Conservation (phyloP, 2,113 vertebrate species). For the Chlorocebus sabaeus region DNA sequence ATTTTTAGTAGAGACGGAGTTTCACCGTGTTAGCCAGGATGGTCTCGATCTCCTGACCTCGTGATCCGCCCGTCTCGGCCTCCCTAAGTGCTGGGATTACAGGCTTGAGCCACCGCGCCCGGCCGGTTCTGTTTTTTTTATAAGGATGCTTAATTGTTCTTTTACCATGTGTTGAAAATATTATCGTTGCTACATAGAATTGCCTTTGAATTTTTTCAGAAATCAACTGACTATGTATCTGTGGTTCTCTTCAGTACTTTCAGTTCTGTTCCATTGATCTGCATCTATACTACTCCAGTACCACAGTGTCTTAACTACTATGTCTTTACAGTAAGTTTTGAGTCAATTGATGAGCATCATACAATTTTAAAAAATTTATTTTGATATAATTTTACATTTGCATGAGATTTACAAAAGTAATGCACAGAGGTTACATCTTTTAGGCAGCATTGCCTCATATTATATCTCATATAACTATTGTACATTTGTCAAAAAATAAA, state of each 20-base stretch:
- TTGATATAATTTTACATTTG: not conserved
- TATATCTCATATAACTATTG: not conserved
- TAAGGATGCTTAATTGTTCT: not conserved
- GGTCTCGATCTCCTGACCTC: too few species aligned
- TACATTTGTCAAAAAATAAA: not conserved
- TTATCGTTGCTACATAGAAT: not conserved
- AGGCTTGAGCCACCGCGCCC: too few species aligned
- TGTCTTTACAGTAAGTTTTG: not conserved
- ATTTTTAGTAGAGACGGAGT: too few species aligned
- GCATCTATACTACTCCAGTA: not conserved
- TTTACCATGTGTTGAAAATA: not conserved
- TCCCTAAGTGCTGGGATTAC: too few species aligned
- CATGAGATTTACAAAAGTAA: not conserved
- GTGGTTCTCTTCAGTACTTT: not conserved
- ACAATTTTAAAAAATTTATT: not conserved
- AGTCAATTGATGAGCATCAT: not conserved
- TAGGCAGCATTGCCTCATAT: not conserved
- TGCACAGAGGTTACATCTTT: not conserved
- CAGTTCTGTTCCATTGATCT: not conserved
- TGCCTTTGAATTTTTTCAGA: not conserved
- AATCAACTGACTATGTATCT: not conserved
- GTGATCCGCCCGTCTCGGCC: too few species aligned
- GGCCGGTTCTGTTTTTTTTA: not conserved
- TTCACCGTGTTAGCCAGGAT: too few species aligned
- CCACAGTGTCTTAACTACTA: not conserved